Conservation (phyloP, 2,888 invertebrate species). For the Epinotia brunnichana region DNA sequence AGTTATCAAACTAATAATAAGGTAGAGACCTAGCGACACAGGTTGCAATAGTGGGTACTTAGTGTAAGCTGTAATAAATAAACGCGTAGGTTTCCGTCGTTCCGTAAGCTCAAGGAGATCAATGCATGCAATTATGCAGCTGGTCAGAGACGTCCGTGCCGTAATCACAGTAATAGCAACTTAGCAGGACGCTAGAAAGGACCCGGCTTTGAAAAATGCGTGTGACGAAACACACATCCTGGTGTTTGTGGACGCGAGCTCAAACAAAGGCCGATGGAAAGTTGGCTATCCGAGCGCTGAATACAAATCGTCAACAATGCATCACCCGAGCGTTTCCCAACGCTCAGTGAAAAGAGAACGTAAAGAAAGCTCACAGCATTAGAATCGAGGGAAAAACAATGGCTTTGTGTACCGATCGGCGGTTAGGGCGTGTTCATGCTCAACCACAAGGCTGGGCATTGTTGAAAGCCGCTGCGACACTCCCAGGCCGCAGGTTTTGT, state of each 20-base stretch:
- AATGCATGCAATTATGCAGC: constrained; percentile 68
- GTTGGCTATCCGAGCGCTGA: constrained; percentile 68
- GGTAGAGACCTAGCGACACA: constrained; percentile 42
- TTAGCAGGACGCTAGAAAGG: constrained; percentile 35
- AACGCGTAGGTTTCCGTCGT: constrained; percentile 67
- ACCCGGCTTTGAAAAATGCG: constrained; percentile 35
- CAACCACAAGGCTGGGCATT: constrained; percentile 62
- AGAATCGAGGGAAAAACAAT: constrained; percentile 41
- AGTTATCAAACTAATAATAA: constrained; percentile 55
- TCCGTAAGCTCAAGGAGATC: constrained; percentile 78
- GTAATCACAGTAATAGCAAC: constrained; percentile 40
- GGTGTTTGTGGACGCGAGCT: constrained; percentile 52
- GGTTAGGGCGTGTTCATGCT: constrained; percentile 46
- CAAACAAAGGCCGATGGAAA: constrained; percentile 79
- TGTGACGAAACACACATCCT: constrained; percentile 58
- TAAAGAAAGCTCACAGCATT: constrained; percentile 66
- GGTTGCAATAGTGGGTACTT: constrained; percentile 54
- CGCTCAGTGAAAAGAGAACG: constrained; percentile 66
- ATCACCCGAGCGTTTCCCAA: constrained; percentile 74
- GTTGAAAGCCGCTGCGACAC: constrained; percentile 65
- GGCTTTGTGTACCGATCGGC: constrained; percentile 41
- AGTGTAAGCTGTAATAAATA: constrained; percentile 61
- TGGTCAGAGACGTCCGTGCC: constrained; percentile 46
- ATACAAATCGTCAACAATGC: constrained; percentile 80
- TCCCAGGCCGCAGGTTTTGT: constrained; percentile 61